phyloP scores from a whole-genome alignment of 2,888 invertebrate species.

The Oxycera nigricornis region DNA sequence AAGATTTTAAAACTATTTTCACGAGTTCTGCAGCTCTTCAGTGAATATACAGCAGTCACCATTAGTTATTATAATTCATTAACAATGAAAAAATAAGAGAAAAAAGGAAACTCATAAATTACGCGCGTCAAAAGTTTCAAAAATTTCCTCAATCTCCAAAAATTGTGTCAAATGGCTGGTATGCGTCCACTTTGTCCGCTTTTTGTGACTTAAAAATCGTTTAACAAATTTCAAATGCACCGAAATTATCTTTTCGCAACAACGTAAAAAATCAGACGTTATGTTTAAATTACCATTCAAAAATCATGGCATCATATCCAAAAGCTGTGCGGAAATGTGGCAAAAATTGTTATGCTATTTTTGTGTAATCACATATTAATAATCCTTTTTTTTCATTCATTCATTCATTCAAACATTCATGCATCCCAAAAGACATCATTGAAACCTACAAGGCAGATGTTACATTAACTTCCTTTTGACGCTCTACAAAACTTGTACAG shows the following conservation, averaged over 20 bases:
- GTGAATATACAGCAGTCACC: too few relatives aligned
- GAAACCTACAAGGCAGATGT: not conserved
- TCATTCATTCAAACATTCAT: not conserved
- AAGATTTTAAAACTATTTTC: too few relatives aligned
- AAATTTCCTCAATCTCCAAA: too few relatives aligned
- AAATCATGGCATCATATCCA: not conserved
- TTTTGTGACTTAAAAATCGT: not conserved
- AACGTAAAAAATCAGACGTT: too few relatives aligned
- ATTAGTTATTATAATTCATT: too few relatives aligned
- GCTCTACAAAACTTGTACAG: not conserved
- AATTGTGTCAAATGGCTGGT: too few relatives aligned
- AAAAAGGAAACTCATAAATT: too few relatives aligned
- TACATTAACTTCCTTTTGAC: conserved; percentile 16
- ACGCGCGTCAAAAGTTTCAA: too few relatives aligned
- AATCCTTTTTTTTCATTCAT: not conserved
- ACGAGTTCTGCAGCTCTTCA: too few relatives aligned
- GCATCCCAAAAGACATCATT: not conserved
- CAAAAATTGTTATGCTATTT: not conserved
- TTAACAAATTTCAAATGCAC: not conserved
- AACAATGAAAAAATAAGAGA: too few relatives aligned
- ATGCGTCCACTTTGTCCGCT: not conserved
- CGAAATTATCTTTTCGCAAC: conserved; percentile 2
- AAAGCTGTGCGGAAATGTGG: not conserved
- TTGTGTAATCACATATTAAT: conserved; percentile 1
- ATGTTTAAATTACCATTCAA: too few relatives aligned